Percentiles rank a stretch among this genome's conserved stretches.
These are phyloP conservation scores for Schizotus pectinicornis DNA, from an alignment of 2,888 invertebrate genomes.

Conservation along the genomic window DNA sequence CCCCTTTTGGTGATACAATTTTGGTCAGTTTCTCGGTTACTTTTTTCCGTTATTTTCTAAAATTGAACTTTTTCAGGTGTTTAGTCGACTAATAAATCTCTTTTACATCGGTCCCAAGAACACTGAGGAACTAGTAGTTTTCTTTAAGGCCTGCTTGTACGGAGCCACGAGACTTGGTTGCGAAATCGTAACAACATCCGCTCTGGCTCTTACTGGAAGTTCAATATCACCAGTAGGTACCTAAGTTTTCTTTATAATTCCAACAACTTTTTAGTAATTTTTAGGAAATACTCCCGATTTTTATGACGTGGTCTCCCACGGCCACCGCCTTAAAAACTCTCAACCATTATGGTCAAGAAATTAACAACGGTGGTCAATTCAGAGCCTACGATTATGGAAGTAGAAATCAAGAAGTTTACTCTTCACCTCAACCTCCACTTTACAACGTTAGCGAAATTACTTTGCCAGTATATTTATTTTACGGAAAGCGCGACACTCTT, in stretches of 20 bases:
- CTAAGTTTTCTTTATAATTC: no score
- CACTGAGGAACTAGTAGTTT: no score
- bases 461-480: slow-evolving; percentile 12
- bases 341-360: background rate
- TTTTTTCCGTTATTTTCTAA: slow-evolving; percentile 1
- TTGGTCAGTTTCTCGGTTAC: background rate
- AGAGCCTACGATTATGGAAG: slow-evolving; percentile 14
- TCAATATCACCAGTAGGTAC: no score
- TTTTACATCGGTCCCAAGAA: no score
- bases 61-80: background rate
- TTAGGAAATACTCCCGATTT: no score
- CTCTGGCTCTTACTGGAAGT: no score
- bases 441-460: slow-evolving; percentile 7
- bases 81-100: no score
- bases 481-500: slow-evolving; percentile 14
- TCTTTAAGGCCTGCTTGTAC: no score
- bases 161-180: no score
- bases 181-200: no score
- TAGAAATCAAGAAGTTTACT: slow-evolving; percentile 8
- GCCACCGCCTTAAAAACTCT: background rate
- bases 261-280: no score
- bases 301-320: background rate
- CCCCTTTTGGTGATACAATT: background rate
- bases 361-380: background rate
- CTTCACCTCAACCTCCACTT: background rate